Percentiles rank a stretch among this genome's conserved stretches.
These are phyloP conservation scores for Drosophila carrolli DNA, from an alignment of 1,140 invertebrate genomes.

Conservation along the genomic window DNA sequence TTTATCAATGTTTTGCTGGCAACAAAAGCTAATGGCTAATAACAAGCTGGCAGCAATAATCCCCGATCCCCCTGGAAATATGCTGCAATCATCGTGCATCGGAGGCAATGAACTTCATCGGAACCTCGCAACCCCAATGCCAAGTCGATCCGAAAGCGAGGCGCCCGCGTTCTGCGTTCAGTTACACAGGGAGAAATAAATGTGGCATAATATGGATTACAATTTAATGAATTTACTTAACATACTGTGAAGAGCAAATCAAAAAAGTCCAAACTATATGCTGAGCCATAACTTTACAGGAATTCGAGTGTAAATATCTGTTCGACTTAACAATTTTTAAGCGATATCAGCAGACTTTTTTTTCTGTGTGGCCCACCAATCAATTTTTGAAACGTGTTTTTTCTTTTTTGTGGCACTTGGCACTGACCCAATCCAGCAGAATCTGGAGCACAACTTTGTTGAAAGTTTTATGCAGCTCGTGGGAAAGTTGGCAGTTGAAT, in stretches of 20 bases:
- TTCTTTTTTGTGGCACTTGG: constrained; percentile 17
- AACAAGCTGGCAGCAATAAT: constrained; percentile 52
- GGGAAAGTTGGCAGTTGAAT: neutral
- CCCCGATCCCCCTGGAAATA: constrained; percentile 5
- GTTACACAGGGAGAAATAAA: neutral
- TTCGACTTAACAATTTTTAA: no score
- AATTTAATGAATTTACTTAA: no score
- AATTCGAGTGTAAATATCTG: no score
- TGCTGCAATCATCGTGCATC: constrained; percentile 18
- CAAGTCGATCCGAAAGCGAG: neutral
- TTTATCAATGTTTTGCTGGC: constrained; percentile 70
- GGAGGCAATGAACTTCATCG: constrained; percentile 29
- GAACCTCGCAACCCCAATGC: neutral
- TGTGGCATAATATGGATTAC: no score
- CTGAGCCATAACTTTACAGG: no score
- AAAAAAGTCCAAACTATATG: no score
- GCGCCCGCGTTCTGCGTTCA: constrained; percentile 1
- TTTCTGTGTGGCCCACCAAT: constrained; percentile 10
- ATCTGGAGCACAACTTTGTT: constrained; percentile 5
- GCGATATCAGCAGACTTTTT: neutral
- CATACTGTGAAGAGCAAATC: no score
- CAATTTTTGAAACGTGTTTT: constrained; percentile 13
- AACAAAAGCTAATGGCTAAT: constrained; percentile 75
- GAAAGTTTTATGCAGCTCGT: constrained; percentile 8
- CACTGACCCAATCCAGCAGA: constrained; percentile 21